Base-by-base conservation (phyloP, 1,140 invertebrate species). In the Plectrocnemia conspersa region DNA sequence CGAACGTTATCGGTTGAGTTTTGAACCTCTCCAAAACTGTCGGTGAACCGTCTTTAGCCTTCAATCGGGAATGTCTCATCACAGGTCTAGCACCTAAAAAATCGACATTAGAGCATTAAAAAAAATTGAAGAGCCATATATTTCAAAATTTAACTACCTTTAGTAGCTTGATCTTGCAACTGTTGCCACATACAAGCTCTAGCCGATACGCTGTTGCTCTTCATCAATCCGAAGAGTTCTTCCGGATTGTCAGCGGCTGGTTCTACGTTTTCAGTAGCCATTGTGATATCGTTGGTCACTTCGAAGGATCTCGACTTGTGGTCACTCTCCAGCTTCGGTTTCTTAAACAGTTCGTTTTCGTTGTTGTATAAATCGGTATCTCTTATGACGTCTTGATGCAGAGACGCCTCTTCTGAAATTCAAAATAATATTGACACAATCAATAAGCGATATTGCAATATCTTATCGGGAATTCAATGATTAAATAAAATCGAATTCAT, bases 121-220 rank as follows among this genome's bases (percentile, higher is more conserved):
- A 23, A 3, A 15, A 10, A 44, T 23, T n/a, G 25, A 44, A 2
- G n/a, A 44, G 3, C 16, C 15, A 44, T 25, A n/a, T 23, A 25
- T 32, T 27, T 29, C 13, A 29, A 47, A 5, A n/a, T n/a, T n/a
- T 36, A 29, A 32, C 58, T 49, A 75, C 72, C 70, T 73, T 73
- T 73, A 18, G 48, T 53, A 38, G 73, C 73, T 62, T 81, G 75
- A 58, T 80, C 70, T 57, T 82, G 80, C 60, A 82, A 58, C 58
- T 81, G 77, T 62, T 79, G 77, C 70, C 80, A 82, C 74, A 82
- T 76, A 54, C 73, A 79, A 33, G 79, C 80, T 56, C 76, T 67
- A 15, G 78, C 79, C 2, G 78, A 76, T 6, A 82, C 80, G 53
- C 80, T 82, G 60, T 77, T 79, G 62, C 77, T 79, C 42, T 77